Evolutionary conservation across 1,140 invertebrate species (phyloP).

Genomic region (Drosophila murphyi): DNA sequence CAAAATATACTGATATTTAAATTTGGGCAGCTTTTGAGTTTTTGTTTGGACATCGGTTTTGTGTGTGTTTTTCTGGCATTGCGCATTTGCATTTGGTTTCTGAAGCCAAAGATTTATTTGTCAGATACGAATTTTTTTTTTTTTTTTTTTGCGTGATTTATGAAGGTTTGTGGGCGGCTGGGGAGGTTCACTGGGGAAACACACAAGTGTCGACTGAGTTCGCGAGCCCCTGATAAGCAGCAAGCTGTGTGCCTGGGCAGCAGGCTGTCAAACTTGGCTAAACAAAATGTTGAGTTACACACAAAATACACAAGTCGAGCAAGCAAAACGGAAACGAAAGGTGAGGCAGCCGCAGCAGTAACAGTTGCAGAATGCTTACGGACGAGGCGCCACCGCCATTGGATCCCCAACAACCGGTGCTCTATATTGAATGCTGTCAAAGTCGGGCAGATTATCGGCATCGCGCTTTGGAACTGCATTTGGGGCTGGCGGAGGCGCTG

Average conservation of each 20-base stretch:
- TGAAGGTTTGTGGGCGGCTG: constrained; percentile 33
- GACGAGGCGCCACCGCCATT: constrained; percentile 8
- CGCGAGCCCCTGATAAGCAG: background rate
- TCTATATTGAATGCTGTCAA: constrained; percentile 71
- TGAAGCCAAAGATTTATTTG: constrained; percentile 60
- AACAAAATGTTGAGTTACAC: background rate
- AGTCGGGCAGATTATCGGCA: constrained; percentile 33
- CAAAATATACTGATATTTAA: constrained; percentile 20
- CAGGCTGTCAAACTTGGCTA: constrained; percentile 27
- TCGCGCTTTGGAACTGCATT: constrained; percentile 50
- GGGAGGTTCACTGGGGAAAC: background rate
- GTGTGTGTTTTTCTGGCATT: constrained; percentile 41
- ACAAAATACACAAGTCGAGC: background rate
- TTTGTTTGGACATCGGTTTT: constrained; percentile 37
- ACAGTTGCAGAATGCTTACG: background rate
- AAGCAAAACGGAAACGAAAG: constrained; percentile 6
- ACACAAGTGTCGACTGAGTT: background rate
- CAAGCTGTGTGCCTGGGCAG: constrained; percentile 16
- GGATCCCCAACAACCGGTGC: constrained; percentile 57
- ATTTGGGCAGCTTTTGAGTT: constrained; percentile 24
- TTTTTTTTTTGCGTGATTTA: constrained; percentile 59
- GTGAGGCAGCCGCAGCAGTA: background rate
- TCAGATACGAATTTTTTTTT: constrained; percentile 42
- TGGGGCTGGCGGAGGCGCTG: constrained; percentile 48
- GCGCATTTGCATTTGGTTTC: constrained; percentile 62